Evolutionary conservation across 2,888 invertebrate genomes (phyloP).

Genomic region (Synergus laeviventris): DNA sequence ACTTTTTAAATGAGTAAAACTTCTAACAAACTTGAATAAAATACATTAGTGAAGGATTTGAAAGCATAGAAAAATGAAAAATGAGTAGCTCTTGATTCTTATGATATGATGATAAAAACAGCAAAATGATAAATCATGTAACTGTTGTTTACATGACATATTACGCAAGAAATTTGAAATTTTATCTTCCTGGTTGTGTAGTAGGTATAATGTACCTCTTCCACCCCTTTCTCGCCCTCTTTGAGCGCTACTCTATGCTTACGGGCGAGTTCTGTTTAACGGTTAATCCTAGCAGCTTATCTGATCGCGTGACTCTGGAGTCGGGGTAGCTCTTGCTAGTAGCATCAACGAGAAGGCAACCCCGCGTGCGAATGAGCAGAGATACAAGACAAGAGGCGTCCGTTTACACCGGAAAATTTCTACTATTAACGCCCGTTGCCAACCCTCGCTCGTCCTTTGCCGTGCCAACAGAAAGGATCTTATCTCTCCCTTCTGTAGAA

Average conservation of each 20-base stretch:
- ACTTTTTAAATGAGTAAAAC: no score
- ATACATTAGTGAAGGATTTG: neutral
- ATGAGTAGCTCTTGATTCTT: neutral
- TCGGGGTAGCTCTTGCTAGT: constrained; percentile 4
- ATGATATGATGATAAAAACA: neutral
- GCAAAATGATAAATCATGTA: neutral
- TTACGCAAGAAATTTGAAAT: neutral
- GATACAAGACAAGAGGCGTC: constrained; percentile 54
- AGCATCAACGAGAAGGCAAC: constrained; percentile 54
- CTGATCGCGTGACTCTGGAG: constrained; percentile 66
- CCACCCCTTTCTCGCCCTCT: constrained; percentile 34
- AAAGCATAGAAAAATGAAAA: neutral
- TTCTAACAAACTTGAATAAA: neutral
- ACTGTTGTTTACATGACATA: neutral
- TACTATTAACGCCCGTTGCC: constrained; percentile 32
- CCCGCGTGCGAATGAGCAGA: constrained; percentile 52
- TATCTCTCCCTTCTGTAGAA: constrained; percentile 28
- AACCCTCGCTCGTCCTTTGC: constrained; percentile 32
- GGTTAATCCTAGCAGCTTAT: constrained; percentile 57
- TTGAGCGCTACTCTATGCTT: constrained; percentile 32
- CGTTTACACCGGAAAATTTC: constrained; percentile 56
- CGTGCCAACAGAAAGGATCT: constrained; percentile 29
- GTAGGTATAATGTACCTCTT: constrained; percentile 31
- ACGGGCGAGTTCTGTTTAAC: constrained; percentile 41
- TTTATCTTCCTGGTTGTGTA: neutral